These are phyloP conservation scores for Chrysolophus pictus DNA, from an alignment of 2,797 vertebrate species.

Conservation along the genomic window DNA sequence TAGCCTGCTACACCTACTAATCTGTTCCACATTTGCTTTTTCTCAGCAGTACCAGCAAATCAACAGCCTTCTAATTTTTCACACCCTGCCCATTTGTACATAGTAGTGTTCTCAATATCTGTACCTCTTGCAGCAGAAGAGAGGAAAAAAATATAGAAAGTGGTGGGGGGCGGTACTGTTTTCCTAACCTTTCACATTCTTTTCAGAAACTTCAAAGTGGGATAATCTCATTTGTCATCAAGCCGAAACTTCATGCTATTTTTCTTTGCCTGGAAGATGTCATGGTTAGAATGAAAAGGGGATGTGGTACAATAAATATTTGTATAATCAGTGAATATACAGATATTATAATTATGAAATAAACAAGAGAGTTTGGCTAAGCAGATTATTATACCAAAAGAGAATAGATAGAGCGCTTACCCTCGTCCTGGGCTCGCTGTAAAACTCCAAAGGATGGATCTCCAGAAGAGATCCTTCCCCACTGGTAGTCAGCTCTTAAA, in stretches of 20 bases:
- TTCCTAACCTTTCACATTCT: not conserved
- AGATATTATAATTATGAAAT: too few species aligned
- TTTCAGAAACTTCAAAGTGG: not conserved
- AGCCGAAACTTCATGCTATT: not conserved
- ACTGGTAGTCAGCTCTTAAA: too few species aligned
- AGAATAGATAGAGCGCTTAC: too few species aligned
- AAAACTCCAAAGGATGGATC: too few species aligned
- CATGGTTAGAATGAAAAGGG: not conserved
- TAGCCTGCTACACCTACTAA: not conserved
- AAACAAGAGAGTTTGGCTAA: too few species aligned
- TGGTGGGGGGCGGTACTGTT: not conserved
- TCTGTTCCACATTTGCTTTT: not conserved
- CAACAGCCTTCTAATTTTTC: not conserved
- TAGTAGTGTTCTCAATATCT: not conserved
- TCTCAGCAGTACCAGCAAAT: not conserved
- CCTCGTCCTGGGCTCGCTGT: too few species aligned
- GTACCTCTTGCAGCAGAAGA: not conserved
- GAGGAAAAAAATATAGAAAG: not conserved
- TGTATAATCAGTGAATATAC: too few species aligned
- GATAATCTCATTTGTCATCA: not conserved
- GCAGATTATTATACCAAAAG: too few species aligned
- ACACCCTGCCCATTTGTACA: not conserved
- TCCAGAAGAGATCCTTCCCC: too few species aligned
- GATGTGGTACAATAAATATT: not conserved
- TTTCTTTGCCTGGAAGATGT: not conserved